Conservation (phyloP, 2,113 vertebrate genomes). For the Paracanthobrama guichenoti region DNA sequence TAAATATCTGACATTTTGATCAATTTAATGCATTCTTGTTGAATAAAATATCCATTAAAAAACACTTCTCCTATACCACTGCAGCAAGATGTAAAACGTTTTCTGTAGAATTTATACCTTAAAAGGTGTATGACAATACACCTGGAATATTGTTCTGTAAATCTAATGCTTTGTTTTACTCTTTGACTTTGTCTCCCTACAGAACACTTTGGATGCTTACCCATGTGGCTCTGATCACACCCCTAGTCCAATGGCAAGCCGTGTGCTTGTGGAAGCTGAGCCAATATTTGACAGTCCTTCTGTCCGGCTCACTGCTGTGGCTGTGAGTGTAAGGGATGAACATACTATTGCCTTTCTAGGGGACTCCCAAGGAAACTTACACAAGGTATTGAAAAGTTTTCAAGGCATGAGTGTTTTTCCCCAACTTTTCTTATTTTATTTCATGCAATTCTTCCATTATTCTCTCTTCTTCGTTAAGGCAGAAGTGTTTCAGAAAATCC, state of each 20-base stretch:
- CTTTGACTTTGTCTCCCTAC: neutral
- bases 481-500: neutral
- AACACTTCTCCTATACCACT: neutral
- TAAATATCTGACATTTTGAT: no score
- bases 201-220: constrained; percentile 94
- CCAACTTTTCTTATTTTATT: neutral
- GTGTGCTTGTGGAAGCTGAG: constrained; percentile 78
- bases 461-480: neutral
- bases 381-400: constrained; percentile 79
- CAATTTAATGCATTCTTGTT: no score
- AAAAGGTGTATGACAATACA: neutral
- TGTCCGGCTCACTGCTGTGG: constrained; percentile 88
- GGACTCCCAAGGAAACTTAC: constrained; percentile 88
- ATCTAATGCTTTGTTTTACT: neutral
- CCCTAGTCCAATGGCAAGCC: constrained; percentile 95
- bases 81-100: neutral
- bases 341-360: constrained; percentile 93
- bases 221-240: constrained; percentile 98
- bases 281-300: constrained; percentile 85
- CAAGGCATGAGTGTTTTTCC: neutral
- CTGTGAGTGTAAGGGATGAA: constrained; percentile 81
- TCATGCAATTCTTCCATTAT: neutral
- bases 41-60: no score
- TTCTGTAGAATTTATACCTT: neutral
- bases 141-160: no score